These are phyloP conservation scores for Drosophila pandora DNA, from an alignment of 1,140 invertebrate species.

Conservation along the genomic window DNA sequence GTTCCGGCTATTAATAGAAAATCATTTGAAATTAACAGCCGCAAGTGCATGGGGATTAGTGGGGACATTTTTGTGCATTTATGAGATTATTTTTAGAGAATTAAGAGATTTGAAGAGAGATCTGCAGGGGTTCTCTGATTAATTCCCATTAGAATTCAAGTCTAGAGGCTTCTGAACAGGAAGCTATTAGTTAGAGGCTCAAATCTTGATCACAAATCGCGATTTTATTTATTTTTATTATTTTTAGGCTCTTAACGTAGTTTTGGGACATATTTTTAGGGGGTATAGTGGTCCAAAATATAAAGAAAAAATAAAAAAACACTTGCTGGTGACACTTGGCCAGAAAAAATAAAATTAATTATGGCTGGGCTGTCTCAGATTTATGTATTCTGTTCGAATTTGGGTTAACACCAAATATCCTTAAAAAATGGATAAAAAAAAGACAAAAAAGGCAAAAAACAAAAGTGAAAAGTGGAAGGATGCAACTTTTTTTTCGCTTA, in stretches of 20 bases:
- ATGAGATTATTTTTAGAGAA: conserved; percentile 34
- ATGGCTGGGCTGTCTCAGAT: conserved; percentile 43
- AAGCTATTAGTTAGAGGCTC: too few species aligned
- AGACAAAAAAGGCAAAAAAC: background rate
- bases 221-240: background rate
- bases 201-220: too few species aligned
- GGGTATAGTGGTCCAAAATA: too few species aligned
- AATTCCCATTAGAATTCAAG: too few species aligned
- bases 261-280: background rate
- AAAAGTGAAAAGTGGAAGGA: conserved; percentile 10
- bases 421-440: conserved; percentile 25
- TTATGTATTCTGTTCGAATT: conserved; percentile 65
- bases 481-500: conserved; percentile 71
- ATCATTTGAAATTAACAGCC: conserved; percentile 18
- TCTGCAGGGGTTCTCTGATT: too few species aligned
- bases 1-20: conserved; percentile 4
- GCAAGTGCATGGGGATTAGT: conserved; percentile 21
- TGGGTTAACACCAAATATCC: conserved; percentile 33
- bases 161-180: too few species aligned
- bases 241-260: background rate
- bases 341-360: conserved; percentile 37
- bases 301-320: too few species aligned
- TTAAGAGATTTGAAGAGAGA: background rate
- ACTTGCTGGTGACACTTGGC: background rate
- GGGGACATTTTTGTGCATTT: conserved; percentile 36